Evolutionary conservation across 2,888 invertebrate genomes (phyloP), one percentile per base, ranked within the genome.

Genomic region (Seira musarum): DNA sequence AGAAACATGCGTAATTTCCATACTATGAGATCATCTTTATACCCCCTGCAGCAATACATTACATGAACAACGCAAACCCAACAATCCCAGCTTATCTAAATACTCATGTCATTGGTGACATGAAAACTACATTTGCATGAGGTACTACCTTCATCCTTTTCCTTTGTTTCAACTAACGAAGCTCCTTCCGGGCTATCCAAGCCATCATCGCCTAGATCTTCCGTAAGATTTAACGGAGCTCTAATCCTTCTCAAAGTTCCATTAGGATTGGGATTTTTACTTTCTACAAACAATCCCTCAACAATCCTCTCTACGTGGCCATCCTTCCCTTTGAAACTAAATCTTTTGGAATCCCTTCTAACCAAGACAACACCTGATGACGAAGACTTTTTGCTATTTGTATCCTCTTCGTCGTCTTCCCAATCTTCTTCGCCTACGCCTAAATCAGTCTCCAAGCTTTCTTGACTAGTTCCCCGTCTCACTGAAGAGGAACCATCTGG

Each of bases 201-300:
- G 21, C 77, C 81, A 61, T 74, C 81, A 77, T 82, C 83, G 25
- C 72, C 75, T 46, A 74, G 64, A 61, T 82, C 82, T 57, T 82
- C 82, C 3, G 80, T 70, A 57, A 85, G 81, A 80, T 85, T 84
- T 40, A 85, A 65, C 13, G 86, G 86, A 35, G 84, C 86, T 80
- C 81, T 78, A 22, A 86, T 81, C 71, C 86, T 71, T 66, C 81
- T 81, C 73, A 86, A 60, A 2, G 86, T 85, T 2, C 86, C 86
- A 77, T 85, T 84, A 1, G 83, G 75, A 78, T 80, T 85, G 2
- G 83, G 70, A 83, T 80, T 85, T 76, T 85, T 87, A 81, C 86
- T 88, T 81, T 87, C 87, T 2, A 87, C 84, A 82, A 87, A 87
- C 8, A 87, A 65, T 2, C 87, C 87, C 81, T 87, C 84, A 8